Evolutionary conservation across 1,140 invertebrate genomes (phyloP).

Genomic region (Conopomorpha cramerella): DNA sequence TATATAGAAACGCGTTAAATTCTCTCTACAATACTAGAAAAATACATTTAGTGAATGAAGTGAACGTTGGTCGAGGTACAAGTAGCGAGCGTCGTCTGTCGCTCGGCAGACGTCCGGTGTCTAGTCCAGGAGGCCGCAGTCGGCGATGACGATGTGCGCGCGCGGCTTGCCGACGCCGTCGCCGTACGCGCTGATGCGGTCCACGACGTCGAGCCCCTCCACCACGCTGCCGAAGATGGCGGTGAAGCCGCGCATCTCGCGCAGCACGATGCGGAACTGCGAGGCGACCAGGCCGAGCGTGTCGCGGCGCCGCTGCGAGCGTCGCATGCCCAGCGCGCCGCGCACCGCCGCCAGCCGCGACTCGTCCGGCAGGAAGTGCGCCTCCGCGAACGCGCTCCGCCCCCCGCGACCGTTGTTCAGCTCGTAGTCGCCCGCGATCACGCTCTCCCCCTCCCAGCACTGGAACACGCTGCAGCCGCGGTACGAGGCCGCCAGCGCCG

Average conservation of each 20-base stretch:
- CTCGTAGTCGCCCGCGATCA: constrained; percentile 82
- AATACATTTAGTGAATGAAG: no score
- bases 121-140: constrained; percentile 70
- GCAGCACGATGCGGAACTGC: constrained; percentile 80
- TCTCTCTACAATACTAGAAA: no score
- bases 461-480: constrained; percentile 81
- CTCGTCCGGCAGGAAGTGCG: constrained; percentile 81
- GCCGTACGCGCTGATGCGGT: constrained; percentile 77
- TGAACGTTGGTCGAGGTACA: no score
- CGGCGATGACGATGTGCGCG: constrained; percentile 73
- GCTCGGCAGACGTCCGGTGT: no score
- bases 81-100: no score
- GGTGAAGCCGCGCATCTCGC: constrained; percentile 81
- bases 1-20: no score
- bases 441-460: constrained; percentile 81
- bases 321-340: constrained; percentile 80
- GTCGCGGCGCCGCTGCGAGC: constrained; percentile 80
- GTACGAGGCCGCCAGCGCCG: constrained; percentile 78
- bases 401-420: constrained; percentile 81
- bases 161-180: constrained; percentile 78
- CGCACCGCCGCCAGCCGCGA: constrained; percentile 76
- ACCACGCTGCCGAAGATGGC: constrained; percentile 83
- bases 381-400: constrained; percentile 75
- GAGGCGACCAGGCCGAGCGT: constrained; percentile 82
- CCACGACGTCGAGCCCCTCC: constrained; percentile 79